phyloP scores from a whole-genome alignment of 2,888 invertebrate species.

The Hemaris fuciformis region DNA sequence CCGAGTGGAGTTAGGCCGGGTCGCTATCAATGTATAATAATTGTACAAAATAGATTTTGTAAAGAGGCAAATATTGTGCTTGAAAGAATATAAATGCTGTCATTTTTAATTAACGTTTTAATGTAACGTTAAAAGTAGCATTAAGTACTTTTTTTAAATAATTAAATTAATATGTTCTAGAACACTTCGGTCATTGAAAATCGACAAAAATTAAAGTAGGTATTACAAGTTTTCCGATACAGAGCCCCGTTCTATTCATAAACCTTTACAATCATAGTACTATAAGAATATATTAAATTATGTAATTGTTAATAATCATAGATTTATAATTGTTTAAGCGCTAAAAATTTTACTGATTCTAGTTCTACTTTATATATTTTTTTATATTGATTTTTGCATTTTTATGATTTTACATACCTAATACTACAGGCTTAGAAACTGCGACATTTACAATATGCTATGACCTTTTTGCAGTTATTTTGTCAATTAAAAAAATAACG shows the following conservation, averaged over 20 bases:
- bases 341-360: not conserved
- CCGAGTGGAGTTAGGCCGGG: no score
- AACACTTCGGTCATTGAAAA: no score
- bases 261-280: not conserved
- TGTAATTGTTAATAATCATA: constrained; percentile 6
- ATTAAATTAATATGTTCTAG: not conserved
- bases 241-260: not conserved
- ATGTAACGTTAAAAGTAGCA: not conserved
- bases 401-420: no score
- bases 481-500: no score
- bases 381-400: not conserved
- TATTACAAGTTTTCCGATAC: not conserved
- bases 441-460: no score
- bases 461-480: no score
- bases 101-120: no score
- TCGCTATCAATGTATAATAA: no score
- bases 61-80: not conserved
- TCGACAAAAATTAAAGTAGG: no score
- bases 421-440: no score
- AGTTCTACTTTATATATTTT: not conserved
- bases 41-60: not conserved
- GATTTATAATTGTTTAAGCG: constrained; percentile 7
- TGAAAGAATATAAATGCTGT: no score
- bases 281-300: not conserved
- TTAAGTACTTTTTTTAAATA: not conserved